Evolutionary conservation across 2,113 vertebrate species (phyloP).

Genomic region (Sinocyclocheilus anophthalmus): DNA sequence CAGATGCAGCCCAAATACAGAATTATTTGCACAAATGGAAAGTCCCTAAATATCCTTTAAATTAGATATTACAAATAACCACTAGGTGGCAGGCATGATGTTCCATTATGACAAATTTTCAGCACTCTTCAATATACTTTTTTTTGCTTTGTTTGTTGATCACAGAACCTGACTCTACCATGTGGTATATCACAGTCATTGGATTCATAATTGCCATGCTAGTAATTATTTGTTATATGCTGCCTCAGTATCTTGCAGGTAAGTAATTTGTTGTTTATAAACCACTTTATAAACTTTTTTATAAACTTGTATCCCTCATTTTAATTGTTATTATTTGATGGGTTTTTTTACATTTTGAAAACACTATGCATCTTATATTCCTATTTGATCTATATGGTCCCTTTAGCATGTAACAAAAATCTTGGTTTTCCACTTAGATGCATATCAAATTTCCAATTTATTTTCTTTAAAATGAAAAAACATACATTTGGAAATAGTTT

Average conservation of each 20-base stretch:
- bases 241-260: slow-evolving; percentile 62
- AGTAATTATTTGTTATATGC: slow-evolving; percentile 35
- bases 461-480: background rate
- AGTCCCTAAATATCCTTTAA: background rate
- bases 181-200: slow-evolving; percentile 17
- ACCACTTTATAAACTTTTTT: background rate
- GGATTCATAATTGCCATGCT: slow-evolving; percentile 39
- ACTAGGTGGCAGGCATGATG: slow-evolving; percentile 55
- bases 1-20: background rate
- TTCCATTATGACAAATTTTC: background rate
- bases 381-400: background rate
- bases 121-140: background rate
- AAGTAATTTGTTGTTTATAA: slow-evolving; percentile 38
- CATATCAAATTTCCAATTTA: too few relatives aligned
- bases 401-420: background rate
- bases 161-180: slow-evolving; percentile 61
- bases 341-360: background rate
- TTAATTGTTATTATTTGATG: background rate
- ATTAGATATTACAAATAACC: slow-evolving; percentile 33
- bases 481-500: background rate
- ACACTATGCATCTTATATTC: background rate
- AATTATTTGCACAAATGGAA: background rate
- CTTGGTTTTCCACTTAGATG: background rate
- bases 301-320: background rate
- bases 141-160: background rate